A percentile compares a stretch with the other conserved stretches of the same genome.
Conservation (phyloP, 2,113 vertebrate species). For the Symphodus melops region DNA sequence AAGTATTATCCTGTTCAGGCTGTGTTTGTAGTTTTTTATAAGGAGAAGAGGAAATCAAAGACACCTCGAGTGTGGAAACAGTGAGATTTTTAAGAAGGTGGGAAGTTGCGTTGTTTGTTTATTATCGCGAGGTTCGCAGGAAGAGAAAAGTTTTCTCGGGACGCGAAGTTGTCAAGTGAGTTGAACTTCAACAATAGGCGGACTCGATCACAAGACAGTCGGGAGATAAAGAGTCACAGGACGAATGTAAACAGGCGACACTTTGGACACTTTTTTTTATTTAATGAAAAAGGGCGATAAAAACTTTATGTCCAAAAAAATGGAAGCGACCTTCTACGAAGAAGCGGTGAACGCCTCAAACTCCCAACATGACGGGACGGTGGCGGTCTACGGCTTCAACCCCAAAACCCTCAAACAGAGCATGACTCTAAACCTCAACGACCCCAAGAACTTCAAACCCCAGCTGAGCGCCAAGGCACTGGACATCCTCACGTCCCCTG, state of each 20-base stretch:
- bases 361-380: constrained; percentile 85
- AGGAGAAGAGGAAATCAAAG: constrained; percentile 7
- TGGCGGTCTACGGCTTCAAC: constrained; percentile 88
- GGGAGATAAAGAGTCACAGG: constrained; percentile 23
- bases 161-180: constrained; percentile 79
- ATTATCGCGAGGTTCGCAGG: constrained; percentile 17
- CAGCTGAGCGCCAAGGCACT: constrained; percentile 91
- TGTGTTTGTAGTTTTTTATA: constrained; percentile 28
- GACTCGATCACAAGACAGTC: constrained; percentile 40
- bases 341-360: constrained; percentile 91
- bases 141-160: constrained; percentile 76
- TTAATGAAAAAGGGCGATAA: constrained; percentile 12
- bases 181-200: constrained; percentile 76
- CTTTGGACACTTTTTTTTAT: constrained; percentile 22
- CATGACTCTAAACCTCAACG: constrained; percentile 94
- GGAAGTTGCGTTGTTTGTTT: constrained; percentile 29
- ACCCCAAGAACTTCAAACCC: constrained; percentile 93
- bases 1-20: constrained; percentile 81
- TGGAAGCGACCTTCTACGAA: constrained; percentile 98
- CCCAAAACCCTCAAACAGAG: constrained; percentile 92
- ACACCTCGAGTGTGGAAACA: constrained; percentile 12
- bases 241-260: constrained; percentile 40
- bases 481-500: constrained; percentile 93
- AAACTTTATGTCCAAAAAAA: constrained; percentile 93
- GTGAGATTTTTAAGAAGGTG: constrained; percentile 5